A percentile compares a stretch with the other conserved stretches of the same genome.
phyloP scores from a whole-genome alignment of 1,140 invertebrate genomes.

The Aphis craccivora region DNA sequence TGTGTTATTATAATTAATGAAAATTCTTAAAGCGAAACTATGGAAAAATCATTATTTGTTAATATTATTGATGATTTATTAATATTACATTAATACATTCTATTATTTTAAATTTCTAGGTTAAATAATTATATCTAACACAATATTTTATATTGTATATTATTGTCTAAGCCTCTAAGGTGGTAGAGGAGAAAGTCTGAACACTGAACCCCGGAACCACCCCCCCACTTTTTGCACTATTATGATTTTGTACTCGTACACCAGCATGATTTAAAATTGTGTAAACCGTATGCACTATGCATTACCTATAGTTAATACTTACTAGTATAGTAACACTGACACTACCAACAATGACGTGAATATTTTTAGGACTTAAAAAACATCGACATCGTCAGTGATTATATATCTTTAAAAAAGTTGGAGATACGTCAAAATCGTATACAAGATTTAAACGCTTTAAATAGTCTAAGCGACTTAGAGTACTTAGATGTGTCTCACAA shows the following conservation, averaged over 20 bases:
- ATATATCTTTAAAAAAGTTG: constrained; percentile 29
- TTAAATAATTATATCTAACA: too few relatives aligned
- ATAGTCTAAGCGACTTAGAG: constrained; percentile 3
- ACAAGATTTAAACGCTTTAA: neutral
- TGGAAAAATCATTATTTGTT: neutral
- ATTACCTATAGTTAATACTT: too few relatives aligned
- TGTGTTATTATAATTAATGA: neutral
- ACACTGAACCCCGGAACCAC: too few relatives aligned
- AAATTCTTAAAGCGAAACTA: neutral
- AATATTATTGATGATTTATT: neutral
- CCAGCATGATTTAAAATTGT: too few relatives aligned
- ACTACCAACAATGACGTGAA: neutral
- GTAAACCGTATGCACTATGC: too few relatives aligned
- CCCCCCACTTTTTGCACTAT: too few relatives aligned
- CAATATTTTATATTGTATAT: too few relatives aligned
- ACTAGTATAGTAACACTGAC: too few relatives aligned
- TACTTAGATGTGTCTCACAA: constrained; percentile 42
- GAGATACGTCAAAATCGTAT: neutral
- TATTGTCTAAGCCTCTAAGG: too few relatives aligned
- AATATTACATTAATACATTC: neutral
- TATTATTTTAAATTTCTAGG: too few relatives aligned
- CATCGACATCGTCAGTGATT: constrained; percentile 6
- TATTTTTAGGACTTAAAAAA: constrained; percentile 32
- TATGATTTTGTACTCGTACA: too few relatives aligned
- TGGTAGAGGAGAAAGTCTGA: too few relatives aligned